A percentile compares a stretch with the other conserved stretches of the same genome.
phyloP scores from a whole-genome alignment of 2,888 invertebrate genomes.

The Drosophila mettleri region DNA sequence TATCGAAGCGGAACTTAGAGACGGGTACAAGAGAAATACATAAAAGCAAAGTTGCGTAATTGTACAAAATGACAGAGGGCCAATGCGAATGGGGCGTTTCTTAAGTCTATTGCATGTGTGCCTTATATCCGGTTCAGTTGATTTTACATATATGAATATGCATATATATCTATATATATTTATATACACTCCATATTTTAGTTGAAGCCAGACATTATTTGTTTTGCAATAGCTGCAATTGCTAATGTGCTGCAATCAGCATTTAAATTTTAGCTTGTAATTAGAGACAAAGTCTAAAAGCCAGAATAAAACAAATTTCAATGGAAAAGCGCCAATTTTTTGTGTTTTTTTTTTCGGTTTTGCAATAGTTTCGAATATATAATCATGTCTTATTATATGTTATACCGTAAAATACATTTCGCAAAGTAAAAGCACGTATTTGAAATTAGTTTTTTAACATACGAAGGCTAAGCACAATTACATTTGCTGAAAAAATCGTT shows the following conservation, averaged over 20 bases:
- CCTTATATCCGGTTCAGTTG: conserved; percentile 40
- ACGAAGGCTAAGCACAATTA: conserved; percentile 4
- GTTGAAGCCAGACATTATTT: conserved; percentile 48
- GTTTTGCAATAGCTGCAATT: conserved; percentile 52
- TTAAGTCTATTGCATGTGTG: conserved; percentile 47
- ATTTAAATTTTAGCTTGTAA: conserved; percentile 43
- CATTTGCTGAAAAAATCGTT: background rate
- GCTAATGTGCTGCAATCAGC: conserved; percentile 66
- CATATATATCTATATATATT: background rate
- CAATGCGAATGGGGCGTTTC: conserved; percentile 41
- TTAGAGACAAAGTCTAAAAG: conserved; percentile 21
- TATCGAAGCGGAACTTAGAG: background rate
- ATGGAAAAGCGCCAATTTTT: conserved; percentile 25
- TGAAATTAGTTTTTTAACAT: background rate
- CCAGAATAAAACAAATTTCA: conserved; percentile 22
- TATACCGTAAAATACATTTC: background rate
- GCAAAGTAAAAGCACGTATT: conserved; percentile 7
- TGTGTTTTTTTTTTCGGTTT: background rate
- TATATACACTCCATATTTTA: conserved; percentile 34
- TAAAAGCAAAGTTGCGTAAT: conserved; percentile 31
- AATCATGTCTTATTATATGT: conserved; percentile 17
- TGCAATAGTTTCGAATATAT: conserved; percentile 4
- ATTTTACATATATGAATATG: background rate
- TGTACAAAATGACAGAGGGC: conserved; percentile 44
- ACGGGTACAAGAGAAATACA: background rate